A percentile compares a stretch with the other conserved stretches of the same genome.
Conservation (phyloP, 2,888 invertebrate species). For the Drosophila flavopinicola region DNA sequence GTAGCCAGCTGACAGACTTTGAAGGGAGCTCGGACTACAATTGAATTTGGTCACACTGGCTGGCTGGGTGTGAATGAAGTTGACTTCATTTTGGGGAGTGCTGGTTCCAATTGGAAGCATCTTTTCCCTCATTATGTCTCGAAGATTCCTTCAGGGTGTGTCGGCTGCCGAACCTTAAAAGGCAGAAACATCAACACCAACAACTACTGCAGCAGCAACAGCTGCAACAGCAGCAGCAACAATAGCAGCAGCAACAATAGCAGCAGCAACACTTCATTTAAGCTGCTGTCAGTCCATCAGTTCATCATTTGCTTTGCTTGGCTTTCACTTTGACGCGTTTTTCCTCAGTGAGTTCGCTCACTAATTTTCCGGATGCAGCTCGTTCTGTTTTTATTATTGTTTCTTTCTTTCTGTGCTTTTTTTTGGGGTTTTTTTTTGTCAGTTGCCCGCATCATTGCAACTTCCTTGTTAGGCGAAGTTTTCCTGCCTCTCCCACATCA, state of each 20-base stretch:
- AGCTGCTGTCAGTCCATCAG: constrained; percentile 56
- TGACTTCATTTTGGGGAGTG: background rate
- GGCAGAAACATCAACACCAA: background rate
- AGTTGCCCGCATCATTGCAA: constrained; percentile 64
- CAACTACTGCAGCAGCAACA: background rate
- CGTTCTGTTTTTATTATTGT: constrained; percentile 35
- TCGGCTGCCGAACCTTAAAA: constrained; percentile 30
- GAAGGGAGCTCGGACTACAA: too few species aligned
- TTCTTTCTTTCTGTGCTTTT: constrained; percentile 8
- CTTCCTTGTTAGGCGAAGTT: constrained; percentile 62
- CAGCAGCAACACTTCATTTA: constrained; percentile 25
- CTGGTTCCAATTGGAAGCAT: constrained; percentile 39
- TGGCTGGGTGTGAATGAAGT: background rate
- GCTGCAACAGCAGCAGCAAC: constrained; percentile 4
- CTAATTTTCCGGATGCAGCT: constrained; percentile 74
- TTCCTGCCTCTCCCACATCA: background rate
- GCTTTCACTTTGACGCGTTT: constrained; percentile 68
- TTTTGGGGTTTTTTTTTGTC: constrained; percentile 13
- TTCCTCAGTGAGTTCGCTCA: constrained; percentile 62
- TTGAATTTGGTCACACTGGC: background rate
- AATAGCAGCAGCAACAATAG: constrained; percentile 2
- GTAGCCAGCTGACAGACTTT: too few species aligned
- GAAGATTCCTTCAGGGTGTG: constrained; percentile 37
- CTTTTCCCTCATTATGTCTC: constrained; percentile 14
- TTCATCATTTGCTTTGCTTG: constrained; percentile 46